Conservation (phyloP, 2,888 invertebrate species). For the Scelioninae gen. 2 region DNA sequence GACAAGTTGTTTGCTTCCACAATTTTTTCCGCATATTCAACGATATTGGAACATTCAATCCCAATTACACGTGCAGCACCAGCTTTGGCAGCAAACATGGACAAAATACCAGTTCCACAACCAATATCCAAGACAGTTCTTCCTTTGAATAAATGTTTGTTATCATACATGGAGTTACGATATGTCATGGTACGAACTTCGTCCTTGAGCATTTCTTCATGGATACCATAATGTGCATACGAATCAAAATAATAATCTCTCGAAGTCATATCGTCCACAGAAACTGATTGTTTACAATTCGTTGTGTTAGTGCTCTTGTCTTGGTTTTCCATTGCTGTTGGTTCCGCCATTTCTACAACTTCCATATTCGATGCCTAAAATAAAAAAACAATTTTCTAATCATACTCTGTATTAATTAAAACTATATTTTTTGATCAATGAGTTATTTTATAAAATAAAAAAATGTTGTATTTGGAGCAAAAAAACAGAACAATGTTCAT, state of each 20-base stretch:
- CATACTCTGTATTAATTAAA: too few species aligned
- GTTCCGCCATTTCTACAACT: constrained; percentile 77
- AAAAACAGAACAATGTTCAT: too few species aligned
- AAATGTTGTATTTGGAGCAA: too few species aligned
- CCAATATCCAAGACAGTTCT: constrained; percentile 97
- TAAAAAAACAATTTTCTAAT: too few species aligned
- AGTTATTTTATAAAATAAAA: too few species aligned
- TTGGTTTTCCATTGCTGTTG: constrained; percentile 64
- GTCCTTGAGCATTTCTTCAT: constrained; percentile 99
- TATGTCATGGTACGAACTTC: constrained; percentile 99
- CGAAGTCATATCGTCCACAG: constrained; percentile 98
- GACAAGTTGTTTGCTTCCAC: constrained; percentile 89
- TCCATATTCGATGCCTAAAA: constrained; percentile 75
- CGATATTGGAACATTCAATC: constrained; percentile 98
- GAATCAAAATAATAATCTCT: constrained; percentile 99
- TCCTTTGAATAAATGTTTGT: constrained; percentile 96
- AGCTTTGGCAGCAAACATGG: constrained; percentile 99
- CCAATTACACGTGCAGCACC: constrained; percentile 97
- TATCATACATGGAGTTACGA: constrained; percentile 99
- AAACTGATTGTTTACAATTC: constrained; percentile 76
- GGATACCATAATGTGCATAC: constrained; percentile 99
- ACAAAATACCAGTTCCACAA: constrained; percentile 98
- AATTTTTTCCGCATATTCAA: constrained; percentile 97
- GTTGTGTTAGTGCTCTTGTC: constrained; percentile 62
- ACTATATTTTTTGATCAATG: too few species aligned